Evolutionary conservation across 2,113 vertebrate genomes (phyloP), one percentile per base, ranked within the genome.

Genomic region (Heteronetta atricapilla): DNA sequence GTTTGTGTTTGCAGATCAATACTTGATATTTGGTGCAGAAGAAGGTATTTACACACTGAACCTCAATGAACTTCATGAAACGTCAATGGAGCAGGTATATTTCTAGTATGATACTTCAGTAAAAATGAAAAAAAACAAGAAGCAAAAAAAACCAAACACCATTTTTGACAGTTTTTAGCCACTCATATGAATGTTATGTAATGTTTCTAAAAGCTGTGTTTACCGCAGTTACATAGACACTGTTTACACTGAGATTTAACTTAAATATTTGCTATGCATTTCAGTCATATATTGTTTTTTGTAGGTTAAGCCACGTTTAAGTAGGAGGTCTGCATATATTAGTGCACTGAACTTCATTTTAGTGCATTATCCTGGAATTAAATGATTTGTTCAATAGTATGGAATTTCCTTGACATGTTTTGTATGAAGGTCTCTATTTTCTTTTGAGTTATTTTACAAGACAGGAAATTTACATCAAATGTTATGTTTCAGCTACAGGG

Each of bases 31-130:
- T 96, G 99, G 99, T 94, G 99, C 99, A 3, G 99, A 99, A 95
- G 99, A 99, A 97, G 99, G 99, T 58, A 99, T 99, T 97, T 99
- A 99, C 95, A 99, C 99, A 4, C 96, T 99, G 91, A 99, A 99
- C 95, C 98, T 99, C 73, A 99, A 99, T 88, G 99, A 99, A 95
- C 98, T 99, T 88, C 99, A 99, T 53, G 99, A 99, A 98, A 99
- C 99, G 17, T 99, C 99, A 42, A 99, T 99, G 99, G 99, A 99
- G 94, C 99, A 99, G 99, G 99, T 99, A 95, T 62, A 44, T 78
- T 89, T 84, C 58, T 94, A 15, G 7, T 89, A 79, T 70, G 22
- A 13, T 72, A 7, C 18, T 40, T 86, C 52, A 50, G 4, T 26
- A 11, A 31, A 62, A 77, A 78, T 52, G 44, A 29, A 80, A 67